phyloP scores from a whole-genome alignment of 2,888 invertebrate genomes.

The Phortica magna region DNA sequence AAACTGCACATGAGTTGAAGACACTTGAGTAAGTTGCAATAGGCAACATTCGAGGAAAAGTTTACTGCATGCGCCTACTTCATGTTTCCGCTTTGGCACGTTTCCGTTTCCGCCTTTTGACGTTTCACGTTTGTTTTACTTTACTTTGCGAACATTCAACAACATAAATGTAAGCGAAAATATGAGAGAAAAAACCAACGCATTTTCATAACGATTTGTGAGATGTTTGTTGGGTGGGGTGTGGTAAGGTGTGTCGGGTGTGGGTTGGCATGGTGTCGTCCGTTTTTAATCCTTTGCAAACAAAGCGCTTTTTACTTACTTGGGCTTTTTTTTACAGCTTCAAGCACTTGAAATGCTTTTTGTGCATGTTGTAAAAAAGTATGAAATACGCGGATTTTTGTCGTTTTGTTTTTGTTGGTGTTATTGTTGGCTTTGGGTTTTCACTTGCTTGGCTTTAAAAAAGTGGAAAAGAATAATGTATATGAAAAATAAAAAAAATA shows the following conservation, averaged over 20 bases:
- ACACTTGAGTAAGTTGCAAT: not conserved
- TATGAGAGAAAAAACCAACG: not conserved
- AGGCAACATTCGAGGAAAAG: not conserved
- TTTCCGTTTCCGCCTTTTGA: not conserved
- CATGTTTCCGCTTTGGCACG: slow-evolving; percentile 15
- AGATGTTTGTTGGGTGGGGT: not conserved
- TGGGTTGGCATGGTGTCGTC: not conserved
- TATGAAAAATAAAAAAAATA: no score
- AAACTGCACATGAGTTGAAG: not conserved
- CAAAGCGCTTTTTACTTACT: not conserved
- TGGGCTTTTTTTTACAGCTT: not conserved
- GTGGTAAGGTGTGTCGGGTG: no score
- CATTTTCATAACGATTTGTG: not conserved
- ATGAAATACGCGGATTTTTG: not conserved
- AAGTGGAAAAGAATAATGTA: no score
- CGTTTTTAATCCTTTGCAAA: not conserved
- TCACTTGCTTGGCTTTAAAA: no score
- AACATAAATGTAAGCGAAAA: not conserved
- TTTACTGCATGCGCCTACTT: slow-evolving; percentile 2
- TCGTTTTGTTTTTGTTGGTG: not conserved
- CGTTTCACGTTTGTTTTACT: not conserved
- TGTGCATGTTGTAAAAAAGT: not conserved
- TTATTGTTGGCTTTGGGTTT: no score
- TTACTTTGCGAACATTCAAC: not conserved
- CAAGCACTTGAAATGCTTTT: not conserved